Base-by-base conservation (phyloP, 2,113 vertebrate genomes). In the Oxygymnocypris stewartii region DNA sequence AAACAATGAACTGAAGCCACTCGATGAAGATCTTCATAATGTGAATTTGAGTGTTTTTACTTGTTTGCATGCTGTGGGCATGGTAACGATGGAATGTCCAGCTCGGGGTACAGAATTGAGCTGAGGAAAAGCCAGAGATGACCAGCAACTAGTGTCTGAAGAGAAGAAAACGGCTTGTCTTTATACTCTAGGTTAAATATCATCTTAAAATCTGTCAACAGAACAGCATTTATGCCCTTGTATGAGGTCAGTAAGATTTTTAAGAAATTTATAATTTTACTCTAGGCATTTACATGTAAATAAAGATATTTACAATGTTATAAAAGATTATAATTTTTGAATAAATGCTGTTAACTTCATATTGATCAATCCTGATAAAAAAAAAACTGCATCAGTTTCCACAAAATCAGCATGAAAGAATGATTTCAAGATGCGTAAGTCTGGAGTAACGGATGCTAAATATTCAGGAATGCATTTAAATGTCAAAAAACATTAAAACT, bases 101-200 rank as follows among this genome's bases (percentile, higher is more conserved):
- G 95, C 94, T 71, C 93, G 80, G 23, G 94, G 94, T 23, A 91
- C 57, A 20, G 88, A 89, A 5, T 86, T 86, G 6, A 94, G 89
- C 54, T 91, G 88, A 42, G 92, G 90, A 59, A 92, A 88, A 11
- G 83, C 79, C 88, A 94, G 85, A 79, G 93, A 92, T 6, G 93
- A 94, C 95, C 95, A 96, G 89, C 89, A 92, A 91, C 89, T 94
- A 47, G 88, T 93, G 73, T 95, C 95, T 96, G 89, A 20, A 54
- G 51, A 54, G 51, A 54, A 20, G 20, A 20, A 54, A 6, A 54
- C 1, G 14, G 14, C 16, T 2, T 54, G 14, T 54, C 16, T 54
- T 54, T 54, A 54, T 35, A 67, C 31, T 16, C 65, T 2, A 69
- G 65, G 65, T 18, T 35, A 35, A 69, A 69, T 9, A 35, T 14